Conservation (phyloP, 1,140 invertebrate species). For the Gryon sp. region DNA sequence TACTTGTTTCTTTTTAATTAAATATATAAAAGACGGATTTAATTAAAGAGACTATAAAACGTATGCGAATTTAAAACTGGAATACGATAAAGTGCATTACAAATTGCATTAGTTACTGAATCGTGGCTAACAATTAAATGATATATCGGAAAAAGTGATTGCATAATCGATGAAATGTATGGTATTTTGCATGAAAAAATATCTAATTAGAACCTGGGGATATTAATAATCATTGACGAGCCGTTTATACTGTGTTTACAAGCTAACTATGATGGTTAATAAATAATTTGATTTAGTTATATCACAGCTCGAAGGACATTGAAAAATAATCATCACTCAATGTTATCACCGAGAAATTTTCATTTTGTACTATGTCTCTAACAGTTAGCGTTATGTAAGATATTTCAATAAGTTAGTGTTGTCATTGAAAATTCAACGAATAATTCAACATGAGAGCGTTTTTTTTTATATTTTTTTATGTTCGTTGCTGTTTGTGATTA, state of each 20-base stretch:
- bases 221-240: conserved; percentile 31
- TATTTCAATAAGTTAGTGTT: conserved; percentile 51
- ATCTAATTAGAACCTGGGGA: conserved; percentile 14
- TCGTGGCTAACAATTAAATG: conserved; percentile 17
- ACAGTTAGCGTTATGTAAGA: conserved; percentile 54
- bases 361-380: conserved; percentile 55
- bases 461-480: conserved; percentile 46
- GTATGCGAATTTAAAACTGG: neutral
- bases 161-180: conserved; percentile 30
- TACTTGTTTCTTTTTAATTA: no score
- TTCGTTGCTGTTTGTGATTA: conserved; percentile 25
- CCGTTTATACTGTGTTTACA: conserved; percentile 31
- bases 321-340: conserved; percentile 56
- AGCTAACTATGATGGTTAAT: conserved; percentile 4
- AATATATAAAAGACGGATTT: conserved; percentile 39
- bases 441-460: conserved; percentile 51
- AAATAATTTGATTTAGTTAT: conserved; percentile 58
- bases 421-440: conserved; percentile 64
- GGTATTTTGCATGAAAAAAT: conserved; percentile 21
- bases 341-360: conserved; percentile 62
- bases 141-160: conserved; percentile 23
- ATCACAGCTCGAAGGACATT: conserved; percentile 46
- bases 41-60: conserved; percentile 33
- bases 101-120: conserved; percentile 28
- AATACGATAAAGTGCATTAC: conserved; percentile 8